Evolutionary conservation across 2,888 invertebrate species (phyloP).

Genomic region (Euplexia lucipara): DNA sequence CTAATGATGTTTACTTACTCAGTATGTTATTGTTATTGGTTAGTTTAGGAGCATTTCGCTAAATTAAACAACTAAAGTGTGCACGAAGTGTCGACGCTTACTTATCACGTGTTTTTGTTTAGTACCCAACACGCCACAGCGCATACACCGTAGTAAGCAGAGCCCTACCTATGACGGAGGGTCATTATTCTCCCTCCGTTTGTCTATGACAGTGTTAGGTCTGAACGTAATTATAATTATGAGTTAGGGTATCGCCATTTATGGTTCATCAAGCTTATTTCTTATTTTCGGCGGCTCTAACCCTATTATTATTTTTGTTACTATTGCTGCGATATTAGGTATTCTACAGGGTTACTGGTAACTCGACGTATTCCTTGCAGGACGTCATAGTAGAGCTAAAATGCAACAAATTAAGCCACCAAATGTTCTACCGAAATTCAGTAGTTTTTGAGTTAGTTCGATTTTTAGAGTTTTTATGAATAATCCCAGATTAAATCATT

Average conservation of each 20-base stretch:
- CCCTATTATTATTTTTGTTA: no score
- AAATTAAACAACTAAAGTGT: not conserved
- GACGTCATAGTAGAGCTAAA: no score
- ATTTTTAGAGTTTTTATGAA: no score
- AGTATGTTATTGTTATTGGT: not conserved
- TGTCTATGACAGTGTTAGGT: constrained; percentile 33
- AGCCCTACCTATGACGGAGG: constrained; percentile 11
- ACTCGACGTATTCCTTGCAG: no score
- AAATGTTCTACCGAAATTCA: no score
- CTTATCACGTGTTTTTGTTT: constrained; percentile 12
- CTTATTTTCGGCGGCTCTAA: constrained; percentile 10
- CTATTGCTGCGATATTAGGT: no score
- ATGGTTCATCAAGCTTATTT: constrained; percentile 30
- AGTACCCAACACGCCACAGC: constrained; percentile 3
- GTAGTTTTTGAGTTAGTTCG: no score
- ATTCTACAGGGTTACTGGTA: no score
- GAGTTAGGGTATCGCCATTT: constrained; percentile 28
- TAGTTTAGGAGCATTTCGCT: no score
- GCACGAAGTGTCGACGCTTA: no score
- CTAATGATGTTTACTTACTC: not conserved
- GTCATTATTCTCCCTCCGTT: constrained; percentile 35
- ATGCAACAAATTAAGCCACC: no score
- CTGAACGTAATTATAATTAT: constrained; percentile 43
- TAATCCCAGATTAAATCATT: no score
- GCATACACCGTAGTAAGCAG: constrained; percentile 16